Evolutionary conservation across 1,140 invertebrate species (phyloP), one percentile per base, ranked within the genome.

Genomic region (Paraescarpia echinospica): DNA sequence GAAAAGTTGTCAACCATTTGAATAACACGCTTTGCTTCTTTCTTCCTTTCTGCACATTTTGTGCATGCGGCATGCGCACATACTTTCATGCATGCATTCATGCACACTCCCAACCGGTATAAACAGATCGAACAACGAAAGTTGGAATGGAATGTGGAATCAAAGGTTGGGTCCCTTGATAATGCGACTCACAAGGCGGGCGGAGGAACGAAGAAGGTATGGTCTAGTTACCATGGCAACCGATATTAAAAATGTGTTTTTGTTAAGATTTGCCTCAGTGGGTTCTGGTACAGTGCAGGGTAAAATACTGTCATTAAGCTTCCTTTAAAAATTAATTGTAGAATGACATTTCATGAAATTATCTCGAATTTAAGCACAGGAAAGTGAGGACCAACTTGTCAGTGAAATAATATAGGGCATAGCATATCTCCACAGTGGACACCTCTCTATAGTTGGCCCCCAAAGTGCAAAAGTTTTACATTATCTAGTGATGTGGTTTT

Each of bases 121-220:
- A 31, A 77, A 77, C 35, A 90, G 89, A 90, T 90, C 27, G 34
- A 90, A 35, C 14, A 14, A 33, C 34, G 98, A 93, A 98, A 98
- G 96, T 96, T 99, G 92, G 97, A 98, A 94, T 99, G 98, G 98
- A 98, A 98, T 94, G 98, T 98, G 1, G 97, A 97, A 96, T 99
- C 98, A 31, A 99, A 99, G 90, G 93, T 94, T 35, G 93, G 93
- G 51, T 94, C 94, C 33, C 92, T 94, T 31, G 93, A 94, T 89
- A 93, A 94, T 89, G 92, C 93, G 89, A 91, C 92, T 35, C 92
- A 94, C 35, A 94, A 90, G n/a, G 92, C 94, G 9, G 92, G 91
- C 35, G 94, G 94, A 35, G 94, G 94, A 31, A 92, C 92, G 41
- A 92, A 92, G 35, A 94, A 94, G 92, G 93, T 94, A 93, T 35